These are phyloP conservation scores for Tipula confusa DNA, from an alignment of 2,888 invertebrate genomes.

Conservation along the genomic window DNA sequence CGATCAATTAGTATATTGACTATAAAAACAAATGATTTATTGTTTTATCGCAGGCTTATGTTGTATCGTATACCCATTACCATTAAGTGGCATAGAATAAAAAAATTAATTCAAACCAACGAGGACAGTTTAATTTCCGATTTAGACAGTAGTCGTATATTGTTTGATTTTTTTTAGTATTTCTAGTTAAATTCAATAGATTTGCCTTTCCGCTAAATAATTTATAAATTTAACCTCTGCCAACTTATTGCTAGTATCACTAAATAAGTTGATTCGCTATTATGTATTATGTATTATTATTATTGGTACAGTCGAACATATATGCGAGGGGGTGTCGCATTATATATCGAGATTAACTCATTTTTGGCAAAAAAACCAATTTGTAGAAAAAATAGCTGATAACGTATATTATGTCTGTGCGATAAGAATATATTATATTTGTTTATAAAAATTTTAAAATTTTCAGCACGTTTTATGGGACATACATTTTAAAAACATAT, in stretches of 20 bases:
- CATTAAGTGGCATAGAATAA: not conserved
- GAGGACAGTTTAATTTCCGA: constrained; percentile 25
- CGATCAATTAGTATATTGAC: not conserved
- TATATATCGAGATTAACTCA: not conserved
- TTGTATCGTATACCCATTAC: not conserved
- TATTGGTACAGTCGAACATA: not conserved
- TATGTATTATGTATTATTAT: not conserved
- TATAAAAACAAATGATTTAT: not conserved
- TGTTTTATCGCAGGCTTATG: not conserved
- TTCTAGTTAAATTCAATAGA: not conserved
- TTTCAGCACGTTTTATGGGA: not conserved
- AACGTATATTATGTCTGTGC: not conserved
- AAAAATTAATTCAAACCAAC: not conserved
- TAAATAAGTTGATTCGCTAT: not conserved
- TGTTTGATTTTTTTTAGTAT: not conserved
- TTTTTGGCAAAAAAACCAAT: not conserved
- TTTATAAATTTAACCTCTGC: not conserved
- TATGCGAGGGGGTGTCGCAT: not conserved
- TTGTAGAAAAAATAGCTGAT: not conserved
- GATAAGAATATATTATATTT: not conserved
- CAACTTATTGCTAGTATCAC: constrained; percentile 5
- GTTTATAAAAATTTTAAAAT: not conserved
- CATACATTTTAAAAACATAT: not conserved
- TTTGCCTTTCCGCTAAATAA: constrained; percentile 12
- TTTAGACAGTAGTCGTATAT: not conserved